Percentiles rank a stretch among this genome's conserved stretches.
phyloP scores from a whole-genome alignment of 2,113 vertebrate species.

The Pyrgilauda ruficollis region DNA sequence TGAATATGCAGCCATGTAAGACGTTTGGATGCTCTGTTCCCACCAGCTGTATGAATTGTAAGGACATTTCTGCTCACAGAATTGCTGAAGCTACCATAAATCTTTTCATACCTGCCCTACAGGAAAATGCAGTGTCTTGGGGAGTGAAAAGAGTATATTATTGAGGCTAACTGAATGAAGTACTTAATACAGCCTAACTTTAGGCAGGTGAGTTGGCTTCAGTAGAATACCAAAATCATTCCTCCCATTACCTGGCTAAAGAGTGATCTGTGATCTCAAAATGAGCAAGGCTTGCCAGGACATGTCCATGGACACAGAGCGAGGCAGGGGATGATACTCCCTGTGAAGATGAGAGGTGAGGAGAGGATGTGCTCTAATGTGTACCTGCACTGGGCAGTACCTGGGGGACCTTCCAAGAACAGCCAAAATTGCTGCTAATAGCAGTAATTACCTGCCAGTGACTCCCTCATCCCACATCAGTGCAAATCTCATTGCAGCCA shows the following conservation, averaged over 20 bases:
- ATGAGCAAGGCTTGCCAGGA: neutral
- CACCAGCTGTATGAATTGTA: neutral
- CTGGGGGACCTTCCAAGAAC: accelerated
- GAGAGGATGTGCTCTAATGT: neutral
- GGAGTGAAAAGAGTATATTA: neutral
- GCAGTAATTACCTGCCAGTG: neutral
- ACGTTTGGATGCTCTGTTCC: neutral
- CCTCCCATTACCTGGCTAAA: accelerated
- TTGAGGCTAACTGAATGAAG: neutral
- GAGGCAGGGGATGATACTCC: neutral
- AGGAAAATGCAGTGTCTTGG: neutral
- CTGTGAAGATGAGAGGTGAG: neutral
- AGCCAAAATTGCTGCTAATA: neutral
- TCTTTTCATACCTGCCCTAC: neutral
- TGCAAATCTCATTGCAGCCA: neutral
- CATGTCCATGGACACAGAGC: accelerated
- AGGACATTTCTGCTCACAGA: neutral
- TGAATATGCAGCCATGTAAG: neutral
- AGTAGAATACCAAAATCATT: neutral
- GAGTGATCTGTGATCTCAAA: neutral
- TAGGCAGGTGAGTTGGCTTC: neutral
- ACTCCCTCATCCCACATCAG: neutral
- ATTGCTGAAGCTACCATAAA: neutral
- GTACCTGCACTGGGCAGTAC: accelerated
- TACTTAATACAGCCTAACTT: neutral